Conservation (phyloP, 1,140 invertebrate species). For the Brachionus manjavacas region DNA sequence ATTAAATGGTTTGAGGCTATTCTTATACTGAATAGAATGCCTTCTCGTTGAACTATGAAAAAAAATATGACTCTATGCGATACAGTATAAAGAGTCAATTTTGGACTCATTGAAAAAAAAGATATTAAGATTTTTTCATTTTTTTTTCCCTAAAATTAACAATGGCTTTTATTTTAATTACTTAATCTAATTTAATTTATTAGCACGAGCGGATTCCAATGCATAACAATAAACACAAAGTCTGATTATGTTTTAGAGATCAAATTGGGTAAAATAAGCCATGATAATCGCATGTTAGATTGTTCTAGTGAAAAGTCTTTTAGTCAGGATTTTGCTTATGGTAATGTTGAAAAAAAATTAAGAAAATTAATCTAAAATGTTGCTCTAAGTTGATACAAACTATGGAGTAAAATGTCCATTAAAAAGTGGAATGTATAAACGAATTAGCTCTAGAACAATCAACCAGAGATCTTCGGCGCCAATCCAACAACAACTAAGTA, state of each 20-base stretch:
- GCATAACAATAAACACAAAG: conserved; percentile 21
- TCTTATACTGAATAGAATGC: too few species aligned
- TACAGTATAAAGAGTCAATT: too few species aligned
- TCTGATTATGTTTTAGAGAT: conserved; percentile 36
- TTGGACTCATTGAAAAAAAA: too few species aligned
- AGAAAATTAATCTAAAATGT: not conserved
- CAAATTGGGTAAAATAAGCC: conserved; percentile 23
- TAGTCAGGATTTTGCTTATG: not conserved
- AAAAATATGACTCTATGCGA: too few species aligned
- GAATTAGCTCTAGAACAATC: not conserved
- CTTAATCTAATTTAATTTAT: not conserved
- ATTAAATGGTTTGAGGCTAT: too few species aligned
- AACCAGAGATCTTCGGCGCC: not conserved
- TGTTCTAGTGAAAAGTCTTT: not conserved
- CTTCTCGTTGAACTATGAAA: too few species aligned
- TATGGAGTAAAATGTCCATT: conserved; percentile 38
- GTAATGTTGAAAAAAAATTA: not conserved
- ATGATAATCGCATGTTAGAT: not conserved
- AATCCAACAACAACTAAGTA: not conserved
- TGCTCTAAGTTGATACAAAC: conserved; percentile 11
- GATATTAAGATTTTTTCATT: too few species aligned
- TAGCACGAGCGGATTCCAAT: conserved; percentile 20
- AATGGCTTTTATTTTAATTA: not conserved
- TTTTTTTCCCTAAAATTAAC: not conserved
- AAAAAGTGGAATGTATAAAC: conserved; percentile 10